phyloP scores from a whole-genome alignment of 2,113 vertebrate species.

The Lophotis ruficrista region DNA sequence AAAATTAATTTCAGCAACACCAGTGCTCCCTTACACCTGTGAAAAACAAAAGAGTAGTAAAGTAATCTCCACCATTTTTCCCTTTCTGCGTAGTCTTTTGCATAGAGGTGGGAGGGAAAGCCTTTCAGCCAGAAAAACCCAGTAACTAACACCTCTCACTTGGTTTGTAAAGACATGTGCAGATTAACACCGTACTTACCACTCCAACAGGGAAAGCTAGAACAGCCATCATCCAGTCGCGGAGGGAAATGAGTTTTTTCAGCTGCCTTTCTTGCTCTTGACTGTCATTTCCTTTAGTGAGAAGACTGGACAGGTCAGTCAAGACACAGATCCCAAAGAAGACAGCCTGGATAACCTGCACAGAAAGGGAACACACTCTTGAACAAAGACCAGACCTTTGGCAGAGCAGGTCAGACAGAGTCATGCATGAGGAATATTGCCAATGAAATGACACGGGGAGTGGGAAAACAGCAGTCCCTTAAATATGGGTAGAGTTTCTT shows the following conservation, averaged over 20 bases:
- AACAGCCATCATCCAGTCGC: slow-evolving; percentile 97
- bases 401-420: not conserved
- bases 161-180: not conserved
- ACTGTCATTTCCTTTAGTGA: slow-evolving; percentile 90
- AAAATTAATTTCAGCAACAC: not conserved
- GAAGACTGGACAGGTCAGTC: slow-evolving; percentile 93
- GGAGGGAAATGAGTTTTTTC: slow-evolving; percentile 90
- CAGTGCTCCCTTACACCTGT: not conserved
- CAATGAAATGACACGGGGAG: not conserved
- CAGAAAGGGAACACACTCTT: not conserved
- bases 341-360: slow-evolving; percentile 93
- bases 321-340: slow-evolving; percentile 96
- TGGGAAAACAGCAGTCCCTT: not conserved
- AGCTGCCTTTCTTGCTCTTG: slow-evolving; percentile 94
- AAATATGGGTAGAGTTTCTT: not conserved
- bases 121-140: not conserved
- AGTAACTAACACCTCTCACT: not conserved
- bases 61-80: not conserved
- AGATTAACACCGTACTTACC: slow-evolving; percentile 79
- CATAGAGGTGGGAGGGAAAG: not conserved
- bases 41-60: not conserved
- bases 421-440: accelerated
- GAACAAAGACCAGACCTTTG: not conserved
- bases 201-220: slow-evolving; percentile 94
- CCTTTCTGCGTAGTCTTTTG: not conserved